Evolutionary conservation across 2,797 vertebrate species (phyloP).

Genomic region (Carduelis carduelis): DNA sequence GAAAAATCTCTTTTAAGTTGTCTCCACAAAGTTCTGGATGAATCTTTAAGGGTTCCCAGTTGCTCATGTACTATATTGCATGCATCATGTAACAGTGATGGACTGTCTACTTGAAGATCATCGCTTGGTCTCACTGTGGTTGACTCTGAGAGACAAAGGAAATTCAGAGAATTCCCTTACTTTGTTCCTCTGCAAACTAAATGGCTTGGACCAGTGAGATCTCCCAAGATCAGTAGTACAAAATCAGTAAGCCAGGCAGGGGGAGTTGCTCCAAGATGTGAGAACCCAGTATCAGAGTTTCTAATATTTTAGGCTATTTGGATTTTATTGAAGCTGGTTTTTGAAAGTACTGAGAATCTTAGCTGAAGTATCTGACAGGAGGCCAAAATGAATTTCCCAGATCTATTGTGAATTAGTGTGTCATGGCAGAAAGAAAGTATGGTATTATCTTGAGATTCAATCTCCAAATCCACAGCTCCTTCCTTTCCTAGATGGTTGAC

Average conservation of each 20-base stretch:
- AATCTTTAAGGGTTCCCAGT: neutral
- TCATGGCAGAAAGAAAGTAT: neutral
- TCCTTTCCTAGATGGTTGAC: neutral
- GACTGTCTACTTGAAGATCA: neutral
- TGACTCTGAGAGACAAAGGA: neutral
- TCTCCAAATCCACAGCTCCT: neutral
- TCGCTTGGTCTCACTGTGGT: neutral
- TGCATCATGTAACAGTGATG: fast-evolving
- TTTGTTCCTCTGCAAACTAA: neutral
- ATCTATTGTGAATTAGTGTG: neutral
- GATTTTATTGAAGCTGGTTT: neutral
- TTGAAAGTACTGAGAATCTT: neutral
- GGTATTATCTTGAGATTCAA: neutral
- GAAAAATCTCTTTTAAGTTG: neutral
- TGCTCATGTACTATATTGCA: neutral
- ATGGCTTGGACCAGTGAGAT: neutral
- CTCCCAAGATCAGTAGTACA: neutral
- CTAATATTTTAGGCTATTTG: neutral
- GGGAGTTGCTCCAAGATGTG: neutral
- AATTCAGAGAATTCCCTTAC: neutral
- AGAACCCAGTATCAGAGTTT: neutral
- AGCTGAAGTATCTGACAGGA: neutral
- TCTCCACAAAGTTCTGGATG: neutral
- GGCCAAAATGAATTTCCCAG: neutral
- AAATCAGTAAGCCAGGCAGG: neutral